phyloP scores from a whole-genome alignment of 2,888 invertebrate genomes.

The Venustoraphidia nigricollis region DNA sequence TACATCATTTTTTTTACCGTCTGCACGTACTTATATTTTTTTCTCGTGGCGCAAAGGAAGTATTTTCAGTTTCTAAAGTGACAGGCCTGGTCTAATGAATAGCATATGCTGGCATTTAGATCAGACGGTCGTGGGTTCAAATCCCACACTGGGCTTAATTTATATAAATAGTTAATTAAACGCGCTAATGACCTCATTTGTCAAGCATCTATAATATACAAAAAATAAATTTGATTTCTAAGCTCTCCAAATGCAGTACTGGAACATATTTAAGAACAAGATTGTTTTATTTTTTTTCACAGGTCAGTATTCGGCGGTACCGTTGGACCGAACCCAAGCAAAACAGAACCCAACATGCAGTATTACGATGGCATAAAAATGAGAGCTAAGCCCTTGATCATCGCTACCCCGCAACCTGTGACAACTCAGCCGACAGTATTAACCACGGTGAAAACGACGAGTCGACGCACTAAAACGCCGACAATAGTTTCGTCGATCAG shows the following conservation, averaged over 20 bases:
- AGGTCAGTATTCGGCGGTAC: conserved; percentile 71
- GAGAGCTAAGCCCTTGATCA: conserved; percentile 40
- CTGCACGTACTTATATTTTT: not conserved
- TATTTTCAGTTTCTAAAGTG: not conserved
- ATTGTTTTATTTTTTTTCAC: conserved; percentile 12
- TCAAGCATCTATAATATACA: too few relatives aligned
- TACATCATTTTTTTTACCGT: too few relatives aligned
- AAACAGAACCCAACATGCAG: conserved; percentile 37
- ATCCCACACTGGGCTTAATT: too few relatives aligned
- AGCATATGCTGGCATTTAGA: too few relatives aligned
- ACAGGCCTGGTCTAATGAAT: too few relatives aligned
- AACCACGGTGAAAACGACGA: conserved; percentile 1
- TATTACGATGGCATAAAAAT: conserved; percentile 56
- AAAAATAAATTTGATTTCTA: too few relatives aligned
- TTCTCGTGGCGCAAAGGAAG: not conserved
- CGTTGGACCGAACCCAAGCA: conserved; percentile 64
- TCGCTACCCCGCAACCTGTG: conserved; percentile 22
- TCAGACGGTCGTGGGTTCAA: too few relatives aligned
- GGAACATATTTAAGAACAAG: not conserved
- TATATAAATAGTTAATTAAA: too few relatives aligned
- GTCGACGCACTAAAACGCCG: conserved; percentile 7
- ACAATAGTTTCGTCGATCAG: conserved; percentile 2
- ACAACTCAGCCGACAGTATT: conserved; percentile 6
- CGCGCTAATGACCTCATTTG: too few relatives aligned
- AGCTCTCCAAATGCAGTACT: not conserved